Evolutionary conservation across 53 echinoderm and acorn worm genomes (phyloP).

Genomic region (Patiria pectinifera): DNA sequence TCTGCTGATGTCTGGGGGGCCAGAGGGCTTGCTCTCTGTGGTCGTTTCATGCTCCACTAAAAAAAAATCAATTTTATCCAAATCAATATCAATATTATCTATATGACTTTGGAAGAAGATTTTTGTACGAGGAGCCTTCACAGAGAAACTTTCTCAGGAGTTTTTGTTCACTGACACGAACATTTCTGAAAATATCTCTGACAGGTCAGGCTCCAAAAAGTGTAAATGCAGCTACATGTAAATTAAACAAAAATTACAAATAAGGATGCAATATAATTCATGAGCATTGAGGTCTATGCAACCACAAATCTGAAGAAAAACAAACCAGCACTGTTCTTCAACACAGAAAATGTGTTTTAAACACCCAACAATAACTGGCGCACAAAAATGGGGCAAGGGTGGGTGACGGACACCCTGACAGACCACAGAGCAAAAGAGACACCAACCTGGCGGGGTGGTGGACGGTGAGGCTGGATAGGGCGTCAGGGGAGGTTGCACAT

Average conservation of each 20-base stretch:
- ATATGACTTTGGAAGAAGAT: neutral
- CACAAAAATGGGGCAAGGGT: neutral
- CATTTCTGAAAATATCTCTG: neutral
- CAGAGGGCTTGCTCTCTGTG: neutral
- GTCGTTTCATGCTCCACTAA: slow-evolving; percentile 33
- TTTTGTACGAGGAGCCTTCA: neutral
- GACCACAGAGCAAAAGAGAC: slow-evolving; percentile 10
- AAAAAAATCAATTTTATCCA: neutral
- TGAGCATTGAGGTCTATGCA: neutral
- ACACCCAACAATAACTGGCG: neutral
- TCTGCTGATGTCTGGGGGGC: slow-evolving; percentile 13
- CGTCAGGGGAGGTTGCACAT: slow-evolving; percentile 58
- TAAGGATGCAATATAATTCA: neutral
- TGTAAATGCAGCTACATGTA: too few relatives aligned
- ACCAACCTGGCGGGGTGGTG: slow-evolving; percentile 56
- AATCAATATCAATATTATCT: neutral
- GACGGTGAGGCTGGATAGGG: slow-evolving; percentile 24
- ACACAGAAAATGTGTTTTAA: too few relatives aligned
- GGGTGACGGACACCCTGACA: slow-evolving; percentile 44
- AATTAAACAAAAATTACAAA: neutral
- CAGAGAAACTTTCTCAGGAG: neutral
- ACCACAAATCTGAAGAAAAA: too few relatives aligned
- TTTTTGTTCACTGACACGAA: neutral
- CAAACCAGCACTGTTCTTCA: too few relatives aligned
- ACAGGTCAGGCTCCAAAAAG: neutral